Conservation (phyloP, 2,113 vertebrate genomes). For the Lasiurus cinereus region DNA sequence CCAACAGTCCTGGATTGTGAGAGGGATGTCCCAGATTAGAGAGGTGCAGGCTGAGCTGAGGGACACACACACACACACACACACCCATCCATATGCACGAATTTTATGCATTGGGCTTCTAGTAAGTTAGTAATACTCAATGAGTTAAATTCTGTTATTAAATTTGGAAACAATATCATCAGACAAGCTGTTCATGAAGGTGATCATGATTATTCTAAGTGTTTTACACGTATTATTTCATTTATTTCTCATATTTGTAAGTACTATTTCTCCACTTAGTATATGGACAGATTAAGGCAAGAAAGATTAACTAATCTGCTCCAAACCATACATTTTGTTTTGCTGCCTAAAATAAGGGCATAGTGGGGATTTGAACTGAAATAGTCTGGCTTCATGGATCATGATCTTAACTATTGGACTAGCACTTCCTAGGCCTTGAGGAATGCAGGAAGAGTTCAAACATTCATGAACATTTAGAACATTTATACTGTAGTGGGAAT, state of each 20-base stretch:
- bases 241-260: background rate
- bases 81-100: no score
- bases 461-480: background rate
- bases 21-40: no score
- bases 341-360: background rate
- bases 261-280: background rate
- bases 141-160: background rate
- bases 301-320: slow-evolving; percentile 15
- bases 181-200: background rate
- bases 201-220: background rate
- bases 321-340: background rate
- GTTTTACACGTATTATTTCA: background rate
- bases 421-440: background rate
- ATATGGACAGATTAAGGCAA: slow-evolving; percentile 19
- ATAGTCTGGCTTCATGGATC: background rate
- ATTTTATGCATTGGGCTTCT: no score
- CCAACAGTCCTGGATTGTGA: no score
- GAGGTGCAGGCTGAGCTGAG: no score
- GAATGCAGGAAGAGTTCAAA: background rate
- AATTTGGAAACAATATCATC: background rate
- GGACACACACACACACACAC: no score
- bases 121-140: background rate
- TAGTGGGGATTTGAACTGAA: background rate
- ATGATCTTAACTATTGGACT: background rate
- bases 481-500: background rate